A percentile compares a stretch with the other conserved stretches of the same genome.
phyloP scores from a whole-genome alignment of 2,888 invertebrate species.

The Acronicta psi region DNA sequence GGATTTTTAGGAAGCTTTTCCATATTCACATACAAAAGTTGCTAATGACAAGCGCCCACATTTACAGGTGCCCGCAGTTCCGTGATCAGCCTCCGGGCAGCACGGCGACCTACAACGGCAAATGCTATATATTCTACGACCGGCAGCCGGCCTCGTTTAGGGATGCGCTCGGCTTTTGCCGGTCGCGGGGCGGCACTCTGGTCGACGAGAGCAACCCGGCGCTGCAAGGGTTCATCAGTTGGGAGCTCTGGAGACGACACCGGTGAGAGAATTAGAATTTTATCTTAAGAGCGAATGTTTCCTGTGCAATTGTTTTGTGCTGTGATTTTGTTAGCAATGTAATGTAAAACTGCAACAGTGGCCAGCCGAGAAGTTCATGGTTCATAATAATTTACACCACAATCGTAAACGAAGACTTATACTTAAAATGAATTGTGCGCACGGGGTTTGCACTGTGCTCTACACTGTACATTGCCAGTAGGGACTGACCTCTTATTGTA shows the following conservation, averaged over 20 bases:
- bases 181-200: constrained; percentile 94
- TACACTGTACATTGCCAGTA: too few species aligned
- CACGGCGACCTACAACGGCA: constrained; percentile 97
- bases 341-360: too few species aligned
- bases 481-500: too few species aligned
- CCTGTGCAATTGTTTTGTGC: neutral
- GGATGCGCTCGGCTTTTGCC: constrained; percentile 94
- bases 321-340: too few species aligned
- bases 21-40: too few species aligned
- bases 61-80: constrained; percentile 97
- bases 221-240: constrained; percentile 97
- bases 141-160: constrained; percentile 94
- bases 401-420: too few species aligned
- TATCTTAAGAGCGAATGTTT: constrained; percentile 49
- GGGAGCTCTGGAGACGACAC: constrained; percentile 97
- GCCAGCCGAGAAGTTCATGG: too few species aligned
- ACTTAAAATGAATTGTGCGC: too few species aligned
- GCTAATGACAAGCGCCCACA: too few species aligned
- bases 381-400: too few species aligned
- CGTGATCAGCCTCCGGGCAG: constrained; percentile 97
- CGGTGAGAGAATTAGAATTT: constrained; percentile 86
- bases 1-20: too few species aligned
- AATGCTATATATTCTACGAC: constrained; percentile 98
- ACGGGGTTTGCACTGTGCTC: too few species aligned
- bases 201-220: constrained; percentile 98